Evolutionary conservation across 2,797 vertebrate genomes (phyloP).

Genomic region (Okamejei kenojei): DNA sequence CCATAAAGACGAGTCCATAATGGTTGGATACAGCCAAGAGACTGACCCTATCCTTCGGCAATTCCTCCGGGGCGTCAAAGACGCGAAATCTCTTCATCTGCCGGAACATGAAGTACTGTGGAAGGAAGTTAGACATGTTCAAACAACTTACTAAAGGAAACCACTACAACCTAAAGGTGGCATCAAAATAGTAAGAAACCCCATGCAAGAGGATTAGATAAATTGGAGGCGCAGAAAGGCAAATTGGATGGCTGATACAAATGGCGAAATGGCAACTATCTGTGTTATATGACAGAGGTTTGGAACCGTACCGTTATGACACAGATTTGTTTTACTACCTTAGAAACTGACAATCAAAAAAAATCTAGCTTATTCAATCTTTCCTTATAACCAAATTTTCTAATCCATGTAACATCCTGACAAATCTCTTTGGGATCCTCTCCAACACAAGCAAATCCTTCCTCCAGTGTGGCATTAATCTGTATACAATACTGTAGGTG

Average conservation of each 20-base stretch:
- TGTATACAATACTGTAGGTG: too few species aligned
- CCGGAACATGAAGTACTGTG: constrained; percentile 89
- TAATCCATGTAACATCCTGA: too few species aligned
- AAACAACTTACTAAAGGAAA: neutral
- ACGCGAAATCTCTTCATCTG: constrained; percentile 85
- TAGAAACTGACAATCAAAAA: neutral
- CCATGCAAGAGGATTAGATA: neutral
- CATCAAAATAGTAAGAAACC: neutral
- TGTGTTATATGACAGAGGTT: neutral
- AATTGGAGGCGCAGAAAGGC: neutral
- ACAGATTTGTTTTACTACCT: neutral
- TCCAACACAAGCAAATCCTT: too few species aligned
- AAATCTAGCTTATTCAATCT: too few species aligned
- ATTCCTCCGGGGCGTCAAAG: constrained; percentile 67
- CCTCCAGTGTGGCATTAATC: too few species aligned
- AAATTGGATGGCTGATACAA: neutral
- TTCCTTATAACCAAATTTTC: too few species aligned
- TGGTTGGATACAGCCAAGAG: constrained; percentile 83
- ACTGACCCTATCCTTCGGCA: constrained; percentile 77
- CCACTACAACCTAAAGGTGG: neutral
- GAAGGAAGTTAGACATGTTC: neutral
- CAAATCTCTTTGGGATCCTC: too few species aligned
- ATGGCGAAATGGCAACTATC: neutral
- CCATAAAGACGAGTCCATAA: constrained; percentile 78
- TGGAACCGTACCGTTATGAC: neutral